Evolutionary conservation across 2,888 invertebrate species (phyloP), one percentile per base, ranked within the genome.

Genomic region (Rhabditoides inermis): DNA sequence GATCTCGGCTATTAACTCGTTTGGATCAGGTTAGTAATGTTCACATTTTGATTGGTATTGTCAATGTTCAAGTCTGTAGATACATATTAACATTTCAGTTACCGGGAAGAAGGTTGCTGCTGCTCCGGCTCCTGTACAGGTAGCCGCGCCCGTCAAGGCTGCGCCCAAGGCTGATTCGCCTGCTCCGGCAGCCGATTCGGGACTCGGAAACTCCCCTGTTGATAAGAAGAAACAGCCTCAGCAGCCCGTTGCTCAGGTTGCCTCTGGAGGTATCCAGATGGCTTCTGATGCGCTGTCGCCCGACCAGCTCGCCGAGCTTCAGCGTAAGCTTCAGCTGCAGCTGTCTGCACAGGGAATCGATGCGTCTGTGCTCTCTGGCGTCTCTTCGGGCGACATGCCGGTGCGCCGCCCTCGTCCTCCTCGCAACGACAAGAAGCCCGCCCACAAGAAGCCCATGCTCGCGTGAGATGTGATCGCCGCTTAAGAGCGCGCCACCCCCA

Each of bases 281-380:
- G 58, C 65, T 35, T 69, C 70, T 6, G 66, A 73, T 32, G 66
- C 61, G 18, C 58, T 73, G 20, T 67, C 68, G 23, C 65, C 65
- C n/a, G 72, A 63, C 12, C 69, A 71, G 47, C 51, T 73, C 22
- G 74, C 70, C 39, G 69, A 62, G 39, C 57, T 73, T 23, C 69
- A 73, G 50, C 58, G 63, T 26, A 55, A 49, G 42, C 28, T 55
- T 36, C 40, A 58, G 50, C 45, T 46, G 25, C 44, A 44, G 5
- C 53, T 67, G 46, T 64, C 67, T 41, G 62, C 63, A 40, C 56
- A 54, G 20, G 67, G 67, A n/a, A 55, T 67, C 35, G 64, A 64
- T 37, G 60, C 61, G 3, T 61, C 61, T n/a, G 49, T 67, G 7
- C 46, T 67, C 15, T 53, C 52, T 5, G 40, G 40, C 40, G 40